Evolutionary conservation across 2,888 invertebrate species (phyloP), one percentile per base, ranked within the genome.

Genomic region (Rhamnusium bicolor): DNA sequence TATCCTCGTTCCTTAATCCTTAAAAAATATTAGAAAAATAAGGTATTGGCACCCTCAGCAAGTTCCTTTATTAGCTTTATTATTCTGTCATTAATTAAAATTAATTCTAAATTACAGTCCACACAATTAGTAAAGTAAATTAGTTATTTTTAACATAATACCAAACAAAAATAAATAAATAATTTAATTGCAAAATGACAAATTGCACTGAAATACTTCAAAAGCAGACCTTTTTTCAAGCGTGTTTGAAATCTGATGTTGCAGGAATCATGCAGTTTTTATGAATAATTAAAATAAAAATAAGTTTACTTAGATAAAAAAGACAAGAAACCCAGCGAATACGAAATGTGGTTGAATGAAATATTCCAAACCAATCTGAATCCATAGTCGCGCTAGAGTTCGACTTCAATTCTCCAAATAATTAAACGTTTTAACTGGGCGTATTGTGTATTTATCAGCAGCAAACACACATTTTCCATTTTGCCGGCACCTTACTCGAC

Each of bases 361-460:
- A 19, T 51, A 51, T 51, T 21, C 53, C 19, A n/a, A 24, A 21
- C 53, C 19, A 53, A 53, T 53, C 53, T n/a, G 10, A 24, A 53
- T 53, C 53, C 4, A 24, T 53, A 53, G 21, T 53, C 53, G 10
- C 53, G 21, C 19, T 53, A 10, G 19, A 53, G 21, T 53, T 19
- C 53, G 53, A 21, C 53, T 53, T 54, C 54, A 66, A 32, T 32
- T 40, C 79, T 80, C 67, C 74, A 77, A 81, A 81, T 83, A 83
- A 83, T 83, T 83, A 82, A 83, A 83, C 81, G 82, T 68, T 81
- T 83, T 82, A 81, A 82, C 79, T 77, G 78, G 75, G 78, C 73
- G 82, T 78, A 82, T 82, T 82, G 82, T 83, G 80, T 82, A 83
- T 82, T 83, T 83, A 83, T 83, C 83, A 83, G 82, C 79, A 71